A percentile compares a stretch with the other conserved stretches of the same genome.
phyloP scores from a whole-genome alignment of 2,888 invertebrate genomes.

The Celastrina argiolus region DNA sequence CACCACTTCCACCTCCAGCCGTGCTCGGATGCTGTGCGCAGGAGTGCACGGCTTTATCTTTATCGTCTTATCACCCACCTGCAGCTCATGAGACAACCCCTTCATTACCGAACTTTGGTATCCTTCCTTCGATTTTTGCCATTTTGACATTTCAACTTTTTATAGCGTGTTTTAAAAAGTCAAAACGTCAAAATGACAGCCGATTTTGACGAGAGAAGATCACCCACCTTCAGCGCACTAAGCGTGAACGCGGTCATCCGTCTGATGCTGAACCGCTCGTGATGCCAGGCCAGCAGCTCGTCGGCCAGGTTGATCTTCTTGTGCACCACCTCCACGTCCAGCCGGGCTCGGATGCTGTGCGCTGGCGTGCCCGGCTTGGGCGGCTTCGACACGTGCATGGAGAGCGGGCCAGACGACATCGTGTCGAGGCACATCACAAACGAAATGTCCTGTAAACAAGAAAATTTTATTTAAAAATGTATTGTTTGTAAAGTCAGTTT shows the following conservation, averaged over 20 bases:
- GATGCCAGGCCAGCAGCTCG: conserved; percentile 95
- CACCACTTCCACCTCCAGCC: too few relatives aligned
- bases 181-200: too few relatives aligned
- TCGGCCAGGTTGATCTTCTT: conserved; percentile 98
- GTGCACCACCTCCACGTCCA: conserved; percentile 83
- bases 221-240: conserved; percentile 81
- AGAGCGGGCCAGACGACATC: conserved; percentile 82
- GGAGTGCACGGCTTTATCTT: too few relatives aligned
- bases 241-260: conserved; percentile 94
- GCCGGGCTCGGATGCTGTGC: conserved; percentile 79
- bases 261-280: conserved; percentile 97
- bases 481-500: too few relatives aligned
- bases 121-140: too few relatives aligned
- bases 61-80: too few relatives aligned
- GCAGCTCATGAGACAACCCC: too few relatives aligned
- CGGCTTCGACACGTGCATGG: conserved; percentile 97
- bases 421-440: conserved; percentile 95
- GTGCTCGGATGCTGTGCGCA: too few relatives aligned
- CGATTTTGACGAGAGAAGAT: too few relatives aligned
- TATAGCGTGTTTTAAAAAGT: too few relatives aligned
- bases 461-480: not conserved
- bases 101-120: too few relatives aligned
- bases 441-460: conserved; percentile 83
- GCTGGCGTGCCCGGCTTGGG: conserved; percentile 91
- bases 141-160: too few relatives aligned